A percentile compares a stretch with the other conserved stretches of the same genome.
phyloP scores from a whole-genome alignment of 2,113 vertebrate genomes.

The Oryzias woworae region DNA sequence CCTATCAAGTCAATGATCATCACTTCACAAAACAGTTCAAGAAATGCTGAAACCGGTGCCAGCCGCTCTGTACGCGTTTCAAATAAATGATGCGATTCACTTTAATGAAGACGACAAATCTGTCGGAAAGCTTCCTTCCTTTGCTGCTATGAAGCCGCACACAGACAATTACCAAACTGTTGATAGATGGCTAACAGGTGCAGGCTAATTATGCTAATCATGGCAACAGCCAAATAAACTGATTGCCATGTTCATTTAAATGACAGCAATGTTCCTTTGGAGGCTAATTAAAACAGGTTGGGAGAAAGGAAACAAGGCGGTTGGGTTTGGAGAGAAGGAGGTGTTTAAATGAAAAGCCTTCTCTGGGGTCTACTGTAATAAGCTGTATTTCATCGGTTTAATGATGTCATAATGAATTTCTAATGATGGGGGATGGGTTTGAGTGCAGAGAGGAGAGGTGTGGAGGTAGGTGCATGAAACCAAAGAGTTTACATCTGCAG shows the following conservation, averaged over 20 bases:
- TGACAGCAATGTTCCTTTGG: slow-evolving; percentile 72
- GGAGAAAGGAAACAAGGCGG: slow-evolving; percentile 54
- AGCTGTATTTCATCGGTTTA: slow-evolving; percentile 71
- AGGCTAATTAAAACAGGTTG: slow-evolving; percentile 74
- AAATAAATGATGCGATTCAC: slow-evolving; percentile 21
- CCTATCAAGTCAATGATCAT: slow-evolving; percentile 19
- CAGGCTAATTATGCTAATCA: slow-evolving; percentile 73
- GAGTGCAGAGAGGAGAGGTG: slow-evolving; percentile 17
- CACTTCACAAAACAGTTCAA: slow-evolving; percentile 11
- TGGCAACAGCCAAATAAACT: slow-evolving; percentile 76
- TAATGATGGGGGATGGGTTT: slow-evolving; percentile 65
- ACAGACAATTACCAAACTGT: slow-evolving; percentile 70
- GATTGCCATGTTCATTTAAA: slow-evolving; percentile 80
- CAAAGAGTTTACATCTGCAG: not conserved
- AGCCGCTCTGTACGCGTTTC: slow-evolving; percentile 22
- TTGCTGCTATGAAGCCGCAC: slow-evolving; percentile 47
- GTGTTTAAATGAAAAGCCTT: slow-evolving; percentile 68
- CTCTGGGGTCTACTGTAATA: slow-evolving; percentile 70
- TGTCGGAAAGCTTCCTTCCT: slow-evolving; percentile 51
- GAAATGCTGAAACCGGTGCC: slow-evolving; percentile 24
- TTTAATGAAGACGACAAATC: slow-evolving; percentile 58
- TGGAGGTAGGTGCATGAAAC: slow-evolving; percentile 6
- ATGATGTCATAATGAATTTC: slow-evolving; percentile 77
- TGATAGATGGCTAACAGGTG: slow-evolving; percentile 76
- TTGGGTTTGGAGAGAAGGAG: slow-evolving; percentile 49